Evolutionary conservation across 2,113 vertebrate genomes (phyloP), one percentile per base, ranked within the genome.

Genomic region (Hypomesus transpacificus): DNA sequence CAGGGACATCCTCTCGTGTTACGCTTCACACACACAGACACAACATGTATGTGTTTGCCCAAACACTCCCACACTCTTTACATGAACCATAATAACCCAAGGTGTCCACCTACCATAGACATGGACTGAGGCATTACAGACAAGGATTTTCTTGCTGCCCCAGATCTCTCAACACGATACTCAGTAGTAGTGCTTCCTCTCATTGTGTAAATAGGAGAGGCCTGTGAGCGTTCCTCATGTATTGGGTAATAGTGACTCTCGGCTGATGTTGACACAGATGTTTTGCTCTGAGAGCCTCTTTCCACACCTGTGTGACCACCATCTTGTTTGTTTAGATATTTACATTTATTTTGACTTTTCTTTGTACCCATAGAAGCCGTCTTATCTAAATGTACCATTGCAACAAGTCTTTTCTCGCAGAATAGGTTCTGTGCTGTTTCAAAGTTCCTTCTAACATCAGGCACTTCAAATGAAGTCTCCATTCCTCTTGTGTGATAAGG

Each of bases 351-450:
- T 61, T 14, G 24, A 57, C 26, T 31, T 11, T 28, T 17, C 56
- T 67, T 51, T n/a, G 50, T 13, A 46, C 9, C 39, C 39, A 11
- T 13, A 46, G 39, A 46, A 46, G 39, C 9, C 8, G 17, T 51
- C 18, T 78, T 51, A 57, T 20, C 22, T n/a, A 63, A 28, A 53
- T 59, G 80, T 8, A 71, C 39, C 17, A 68, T 72, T 21, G 54
- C 64, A 56, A 28, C 14, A 73, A 69, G 52, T 31, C 53, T 67
- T 52, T 76, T 64, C 52, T 20, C 31, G 50, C 20, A 34, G 4
- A 24, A 65, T 14, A n/a, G 61, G 56, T 18, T 56, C 21, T 22
- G 24, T 31, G 53, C 16, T 28, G 54, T 14, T 57, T 24, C 4
- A 56, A n/a, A 5, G 56, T 8, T n/a, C 18, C 22, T 16, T 26